These are phyloP conservation scores for Fukomys damarensis DNA, from an alignment of 2,113 vertebrate genomes.

Conservation along the genomic window DNA sequence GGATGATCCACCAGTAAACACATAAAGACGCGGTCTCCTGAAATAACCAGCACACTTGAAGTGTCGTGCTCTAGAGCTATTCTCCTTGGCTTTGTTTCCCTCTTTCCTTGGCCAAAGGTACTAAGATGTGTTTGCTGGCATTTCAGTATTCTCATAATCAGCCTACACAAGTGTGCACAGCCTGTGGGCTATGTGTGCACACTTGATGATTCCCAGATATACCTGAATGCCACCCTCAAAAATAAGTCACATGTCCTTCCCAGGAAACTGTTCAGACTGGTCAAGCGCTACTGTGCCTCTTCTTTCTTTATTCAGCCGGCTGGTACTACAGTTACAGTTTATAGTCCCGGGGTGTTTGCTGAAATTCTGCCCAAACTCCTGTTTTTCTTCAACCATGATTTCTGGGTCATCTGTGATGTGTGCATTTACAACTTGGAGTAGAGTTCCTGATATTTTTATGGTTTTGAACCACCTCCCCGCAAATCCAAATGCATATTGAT, in stretches of 20 bases:
- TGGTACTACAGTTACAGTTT: neutral
- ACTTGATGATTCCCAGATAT: neutral
- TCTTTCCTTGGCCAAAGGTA: neutral
- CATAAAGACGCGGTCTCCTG: neutral
- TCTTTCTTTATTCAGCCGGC: neutral
- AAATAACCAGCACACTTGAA: neutral
- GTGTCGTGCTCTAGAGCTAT: neutral
- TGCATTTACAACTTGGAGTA: neutral
- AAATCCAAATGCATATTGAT: conserved; percentile 5
- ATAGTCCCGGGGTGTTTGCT: neutral
- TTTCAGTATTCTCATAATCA: neutral
- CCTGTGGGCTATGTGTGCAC: neutral
- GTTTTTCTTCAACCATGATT: neutral
- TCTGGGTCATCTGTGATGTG: neutral
- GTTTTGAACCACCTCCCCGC: neutral
- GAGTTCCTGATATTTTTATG: conserved; percentile 10
- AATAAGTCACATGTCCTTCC: neutral
- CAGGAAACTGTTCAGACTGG: neutral
- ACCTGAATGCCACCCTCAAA: neutral
- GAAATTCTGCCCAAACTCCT: neutral
- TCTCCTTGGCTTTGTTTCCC: neutral
- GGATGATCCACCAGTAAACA: neutral
- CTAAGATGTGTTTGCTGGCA: neutral
- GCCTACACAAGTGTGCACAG: neutral
- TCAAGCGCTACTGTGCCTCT: too few species aligned